Evolutionary conservation across 2,113 vertebrate genomes (phyloP), one percentile per base, ranked within the genome.

Genomic region (Platichthys flesus): DNA sequence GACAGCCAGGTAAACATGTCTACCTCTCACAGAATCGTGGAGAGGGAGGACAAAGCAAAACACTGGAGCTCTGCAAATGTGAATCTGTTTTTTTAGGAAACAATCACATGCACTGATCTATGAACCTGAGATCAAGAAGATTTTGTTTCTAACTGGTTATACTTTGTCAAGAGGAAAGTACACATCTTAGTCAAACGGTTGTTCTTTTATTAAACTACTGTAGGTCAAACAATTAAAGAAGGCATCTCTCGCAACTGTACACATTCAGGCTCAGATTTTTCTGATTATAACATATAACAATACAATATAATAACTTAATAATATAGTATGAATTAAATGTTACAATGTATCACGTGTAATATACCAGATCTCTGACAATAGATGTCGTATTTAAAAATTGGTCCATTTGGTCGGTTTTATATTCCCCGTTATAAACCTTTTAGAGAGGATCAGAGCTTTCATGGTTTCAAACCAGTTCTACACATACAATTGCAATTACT

Each of bases 1-100:
- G 94, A 94, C 90, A 94, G 92, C 80, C 93, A 94, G 92, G 94
- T 95, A 85, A 83, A 67, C 40, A 59, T 64, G 9, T 57, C 23
- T 2, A 12, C 56, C 13, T 15, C 18, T 67, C 15, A 47, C 0
- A 3, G 28, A 26, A 28, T 18, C 20, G 26, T 59, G 20, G 14
- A 18, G 12, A 42, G 66, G 23, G n/a, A 69, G 37, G n/a, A 63
- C 23, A 14, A 73, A 28, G 28, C 45, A 23, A 10, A 42, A 7
- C 14, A 4, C 9, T 64, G 18, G 54, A 23, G 45, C n/a, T 28
- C 3, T 24, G 5, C 1, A 31, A 31, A 31, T 31, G 5, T 31
- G 31, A 31, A 31, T 31, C 31, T 1, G 31, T 31, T 7, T 31
- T 31, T 7, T 31, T 31, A 21, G 15, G 18, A 54, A 66, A 52